Percentiles rank a stretch among this genome's conserved stretches.
These are phyloP conservation scores for Pontoporia blainvillei DNA, from an alignment of 2,113 vertebrate genomes.

Conservation along the genomic window DNA sequence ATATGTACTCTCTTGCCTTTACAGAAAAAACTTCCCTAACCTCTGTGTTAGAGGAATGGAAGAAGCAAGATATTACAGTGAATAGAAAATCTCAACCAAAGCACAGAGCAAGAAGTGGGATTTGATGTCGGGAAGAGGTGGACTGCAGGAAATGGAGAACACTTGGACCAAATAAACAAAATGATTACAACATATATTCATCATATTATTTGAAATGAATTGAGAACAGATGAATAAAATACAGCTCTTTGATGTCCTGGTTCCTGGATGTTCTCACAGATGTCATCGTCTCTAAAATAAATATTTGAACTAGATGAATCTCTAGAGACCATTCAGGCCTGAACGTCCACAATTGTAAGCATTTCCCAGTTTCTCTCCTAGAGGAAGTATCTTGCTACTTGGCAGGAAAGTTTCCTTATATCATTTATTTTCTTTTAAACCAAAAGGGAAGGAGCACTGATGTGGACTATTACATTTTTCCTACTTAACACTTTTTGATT, in stretches of 20 bases:
- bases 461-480: not conserved
- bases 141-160: not conserved
- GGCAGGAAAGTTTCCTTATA: not conserved
- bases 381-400: not conserved
- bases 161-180: not conserved
- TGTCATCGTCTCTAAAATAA: not conserved
- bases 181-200: not conserved
- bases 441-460: not conserved
- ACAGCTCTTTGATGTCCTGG: not conserved
- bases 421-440: not conserved
- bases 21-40: not conserved
- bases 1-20: not conserved
- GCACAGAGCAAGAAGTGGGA: not conserved
- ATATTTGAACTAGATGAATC: not conserved
- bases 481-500: not conserved
- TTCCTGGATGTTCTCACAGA: not conserved
- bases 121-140: not conserved
- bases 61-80: not conserved
- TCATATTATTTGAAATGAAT: not conserved
- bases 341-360: not conserved
- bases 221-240: not conserved
- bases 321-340: not conserved
- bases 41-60: not conserved
- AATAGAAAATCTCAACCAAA: not conserved
- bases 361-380: not conserved